Conservation (phyloP, 1,140 invertebrate genomes). For the Cheumatopsyche charites region DNA sequence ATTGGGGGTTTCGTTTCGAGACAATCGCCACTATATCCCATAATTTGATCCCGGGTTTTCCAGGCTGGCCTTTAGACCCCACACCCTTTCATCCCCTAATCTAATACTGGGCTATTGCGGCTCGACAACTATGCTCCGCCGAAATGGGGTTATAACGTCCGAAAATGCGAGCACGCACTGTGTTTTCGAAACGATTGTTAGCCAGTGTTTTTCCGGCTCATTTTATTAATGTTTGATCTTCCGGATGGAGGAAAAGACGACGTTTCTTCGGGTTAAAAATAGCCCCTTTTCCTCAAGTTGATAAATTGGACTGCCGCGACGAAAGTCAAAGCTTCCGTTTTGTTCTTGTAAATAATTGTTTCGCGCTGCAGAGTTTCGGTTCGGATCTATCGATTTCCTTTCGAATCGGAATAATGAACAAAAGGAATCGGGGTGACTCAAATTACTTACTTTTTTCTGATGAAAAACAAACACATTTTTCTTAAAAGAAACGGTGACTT, state of each 20-base stretch:
- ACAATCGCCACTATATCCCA: constrained; percentile 9
- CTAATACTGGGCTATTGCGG: not conserved
- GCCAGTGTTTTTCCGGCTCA: no score
- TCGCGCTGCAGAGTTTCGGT: not conserved
- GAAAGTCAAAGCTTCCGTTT: constrained; percentile 27
- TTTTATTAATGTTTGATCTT: no score
- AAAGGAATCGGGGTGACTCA: no score
- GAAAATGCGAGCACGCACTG: no score
- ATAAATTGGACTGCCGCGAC: constrained; percentile 22
- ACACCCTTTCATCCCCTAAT: not conserved
- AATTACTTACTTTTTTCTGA: no score
- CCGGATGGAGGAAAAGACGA: not conserved
- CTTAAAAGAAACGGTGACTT: not conserved
- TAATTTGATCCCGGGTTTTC: not conserved
- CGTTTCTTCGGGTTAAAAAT: not conserved
- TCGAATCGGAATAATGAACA: no score
- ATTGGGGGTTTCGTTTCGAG: constrained; percentile 11
- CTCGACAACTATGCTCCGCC: not conserved
- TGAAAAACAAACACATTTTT: no score
- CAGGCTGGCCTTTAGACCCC: not conserved
- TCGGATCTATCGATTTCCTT: not conserved
- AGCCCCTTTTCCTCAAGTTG: not conserved
- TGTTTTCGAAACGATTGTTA: no score
- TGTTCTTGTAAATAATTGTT: constrained; percentile 35
- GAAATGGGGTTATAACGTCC: not conserved